Evolutionary conservation across 2,113 vertebrate genomes (phyloP), one percentile per base, ranked within the genome.

Genomic region (Grammomys surdaster): DNA sequence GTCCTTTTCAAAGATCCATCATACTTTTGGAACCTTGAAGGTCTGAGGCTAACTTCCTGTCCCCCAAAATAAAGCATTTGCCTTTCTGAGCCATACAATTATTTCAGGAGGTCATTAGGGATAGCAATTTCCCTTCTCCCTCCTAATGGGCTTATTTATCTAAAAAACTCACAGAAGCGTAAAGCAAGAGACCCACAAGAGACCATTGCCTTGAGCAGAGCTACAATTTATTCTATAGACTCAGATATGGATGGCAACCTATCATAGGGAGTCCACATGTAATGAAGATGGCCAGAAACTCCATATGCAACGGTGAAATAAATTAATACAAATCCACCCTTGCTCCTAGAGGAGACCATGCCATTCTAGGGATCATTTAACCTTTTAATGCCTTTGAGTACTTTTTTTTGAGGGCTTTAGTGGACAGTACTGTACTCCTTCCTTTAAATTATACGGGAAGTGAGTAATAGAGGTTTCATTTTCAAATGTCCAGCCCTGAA

Each of bases 51-150:
- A 95, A 63, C 26, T 14, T 24, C 26, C 33, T 88, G 40, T 69
- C 91, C 14, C 65, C 82, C 80, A 93, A 89, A 93, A 84, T 40
- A 81, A 96, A 87, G 8, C 48, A 48, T 40, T 96, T 86, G 31
- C n/a, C 33, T 73, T 73, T 77, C 72, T 73, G 14, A 95, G 51
- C 24, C 87, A 95, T 86, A 92, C 4, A 19, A 43, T 94, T 85
- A 54, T 51, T 75, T 80, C 40, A 92, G 69, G 63, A 20, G 7
- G 67, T 92, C 26, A 88, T 77, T 36, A 81, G 28, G 7, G 28
- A 65, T 31, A 24, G 13, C 14, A 91, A 22, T 80, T 93, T 96
- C 13, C 16, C 11, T 76, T 69, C 17, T 54, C 12, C 5, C 5
- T 12, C 43, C 60, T 69, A 82, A 78, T 84, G 65, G 82, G 1